Evolutionary conservation across 30 jellyfish, hydroid and myxozoan species (phyloP).

Genomic region (Sanderia malayensis): DNA sequence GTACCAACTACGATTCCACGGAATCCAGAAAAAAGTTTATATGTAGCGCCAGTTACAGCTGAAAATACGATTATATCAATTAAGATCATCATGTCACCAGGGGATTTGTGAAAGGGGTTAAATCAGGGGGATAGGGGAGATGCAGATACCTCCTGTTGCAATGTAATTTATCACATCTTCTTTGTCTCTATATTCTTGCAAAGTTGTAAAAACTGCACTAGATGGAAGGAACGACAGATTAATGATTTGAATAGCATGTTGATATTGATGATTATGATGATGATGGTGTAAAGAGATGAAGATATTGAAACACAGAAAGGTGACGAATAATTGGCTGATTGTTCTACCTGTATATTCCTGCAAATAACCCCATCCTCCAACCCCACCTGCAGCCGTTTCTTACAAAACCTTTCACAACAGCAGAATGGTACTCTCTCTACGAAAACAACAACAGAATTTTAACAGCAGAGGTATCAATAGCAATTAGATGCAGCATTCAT

Average conservation of each 20-base stretch:
- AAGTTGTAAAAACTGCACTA: slow-evolving; percentile 42
- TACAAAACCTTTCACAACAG: slow-evolving; percentile 69
- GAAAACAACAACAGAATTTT: too few species aligned
- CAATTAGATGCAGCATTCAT: too few species aligned
- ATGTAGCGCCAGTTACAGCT: slow-evolving; percentile 84
- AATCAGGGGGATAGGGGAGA: too few species aligned
- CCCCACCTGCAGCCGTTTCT: slow-evolving; percentile 90
- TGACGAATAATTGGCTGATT: background rate
- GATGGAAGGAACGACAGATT: too few species aligned
- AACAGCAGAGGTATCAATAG: too few species aligned
- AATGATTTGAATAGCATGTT: too few species aligned
- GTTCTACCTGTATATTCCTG: slow-evolving; percentile 86
- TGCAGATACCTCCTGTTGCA: slow-evolving; percentile 65
- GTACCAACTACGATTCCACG: slow-evolving; percentile 86
- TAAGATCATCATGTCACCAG: too few species aligned
- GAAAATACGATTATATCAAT: slow-evolving; percentile 1
- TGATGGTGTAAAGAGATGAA: too few species aligned
- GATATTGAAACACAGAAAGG: background rate
- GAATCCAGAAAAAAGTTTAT: slow-evolving; percentile 70
- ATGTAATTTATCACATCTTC: slow-evolving; percentile 51
- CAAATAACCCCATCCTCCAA: slow-evolving; percentile 91
- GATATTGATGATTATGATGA: too few species aligned
- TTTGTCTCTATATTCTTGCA: slow-evolving; percentile 58
- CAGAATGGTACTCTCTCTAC: slow-evolving; percentile 80
- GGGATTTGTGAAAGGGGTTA: too few species aligned